A percentile compares a stretch with the other conserved stretches of the same genome.
Conservation (phyloP, 1,140 invertebrate species). For the Brachionus paranguensis region DNA sequence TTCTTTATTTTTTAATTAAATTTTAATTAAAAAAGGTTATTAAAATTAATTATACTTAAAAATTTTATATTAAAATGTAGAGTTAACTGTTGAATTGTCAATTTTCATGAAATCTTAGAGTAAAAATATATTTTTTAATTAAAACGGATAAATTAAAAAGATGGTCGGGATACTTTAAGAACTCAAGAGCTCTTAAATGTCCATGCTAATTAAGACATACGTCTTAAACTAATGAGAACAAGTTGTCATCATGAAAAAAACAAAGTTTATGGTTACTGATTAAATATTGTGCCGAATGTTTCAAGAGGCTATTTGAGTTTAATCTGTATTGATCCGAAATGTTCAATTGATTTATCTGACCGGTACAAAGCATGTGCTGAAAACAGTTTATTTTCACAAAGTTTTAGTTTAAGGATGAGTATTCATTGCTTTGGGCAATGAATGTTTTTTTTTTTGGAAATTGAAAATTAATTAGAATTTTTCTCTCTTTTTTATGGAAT, state of each 20-base stretch:
- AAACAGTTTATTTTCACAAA: background rate
- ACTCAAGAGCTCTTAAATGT: background rate
- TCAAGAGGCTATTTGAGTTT: background rate
- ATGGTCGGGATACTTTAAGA: background rate
- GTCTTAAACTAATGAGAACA: background rate
- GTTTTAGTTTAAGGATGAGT: background rate
- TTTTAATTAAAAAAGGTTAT: too few species aligned
- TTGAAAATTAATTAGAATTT: background rate
- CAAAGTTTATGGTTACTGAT: conserved; percentile 21
- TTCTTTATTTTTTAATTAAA: too few species aligned
- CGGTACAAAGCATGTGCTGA: background rate
- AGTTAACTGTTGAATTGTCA: too few species aligned
- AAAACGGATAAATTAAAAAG: background rate
- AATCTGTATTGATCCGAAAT: background rate
- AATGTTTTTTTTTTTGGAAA: background rate
- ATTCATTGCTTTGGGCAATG: background rate
- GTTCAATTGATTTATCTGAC: background rate
- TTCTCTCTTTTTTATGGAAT: too few species aligned
- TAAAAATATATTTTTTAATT: too few species aligned
- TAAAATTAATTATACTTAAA: too few species aligned
- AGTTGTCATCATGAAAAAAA: background rate
- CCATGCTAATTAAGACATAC: background rate
- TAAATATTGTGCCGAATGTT: background rate
- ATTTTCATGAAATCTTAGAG: too few species aligned
- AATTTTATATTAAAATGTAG: too few species aligned